Evolutionary conservation across 2,113 vertebrate genomes (phyloP).

Genomic region (Ginglymostoma cirratum): DNA sequence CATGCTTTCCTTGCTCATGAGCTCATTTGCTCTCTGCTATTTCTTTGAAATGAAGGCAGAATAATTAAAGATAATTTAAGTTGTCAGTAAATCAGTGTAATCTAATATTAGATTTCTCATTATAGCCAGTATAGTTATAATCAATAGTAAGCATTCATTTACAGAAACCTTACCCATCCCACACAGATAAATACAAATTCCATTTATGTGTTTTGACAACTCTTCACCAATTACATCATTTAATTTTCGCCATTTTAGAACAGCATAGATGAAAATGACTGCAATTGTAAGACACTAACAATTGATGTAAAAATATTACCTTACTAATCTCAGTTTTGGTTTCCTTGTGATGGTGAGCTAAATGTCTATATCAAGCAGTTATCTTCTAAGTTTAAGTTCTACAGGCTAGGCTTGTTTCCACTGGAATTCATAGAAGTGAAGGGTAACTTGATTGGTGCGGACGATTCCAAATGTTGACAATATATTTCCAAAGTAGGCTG

Average conservation of each 20-base stretch:
- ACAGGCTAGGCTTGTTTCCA: too few relatives aligned
- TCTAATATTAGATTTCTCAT: neutral
- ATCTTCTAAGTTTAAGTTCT: too few relatives aligned
- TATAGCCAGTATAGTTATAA: neutral
- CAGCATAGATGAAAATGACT: neutral
- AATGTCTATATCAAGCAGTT: too few relatives aligned
- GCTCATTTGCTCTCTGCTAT: neutral
- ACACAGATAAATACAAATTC: neutral
- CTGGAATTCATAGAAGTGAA: too few relatives aligned
- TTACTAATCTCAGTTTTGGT: neutral
- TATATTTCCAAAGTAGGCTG: too few relatives aligned
- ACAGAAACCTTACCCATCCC: neutral
- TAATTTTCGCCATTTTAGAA: neutral
- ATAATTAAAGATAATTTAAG: constrained; percentile 2
- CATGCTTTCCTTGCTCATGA: neutral
- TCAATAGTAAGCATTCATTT: neutral
- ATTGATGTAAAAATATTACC: neutral
- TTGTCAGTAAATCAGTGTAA: neutral
- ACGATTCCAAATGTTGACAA: too few relatives aligned
- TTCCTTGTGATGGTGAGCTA: too few relatives aligned
- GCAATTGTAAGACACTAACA: neutral
- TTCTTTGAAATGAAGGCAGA: neutral
- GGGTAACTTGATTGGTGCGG: too few relatives aligned
- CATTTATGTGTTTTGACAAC: neutral
- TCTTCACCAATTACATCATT: neutral